Conservation (phyloP, 2,113 vertebrate species). For the Elanus axillaris region DNA sequence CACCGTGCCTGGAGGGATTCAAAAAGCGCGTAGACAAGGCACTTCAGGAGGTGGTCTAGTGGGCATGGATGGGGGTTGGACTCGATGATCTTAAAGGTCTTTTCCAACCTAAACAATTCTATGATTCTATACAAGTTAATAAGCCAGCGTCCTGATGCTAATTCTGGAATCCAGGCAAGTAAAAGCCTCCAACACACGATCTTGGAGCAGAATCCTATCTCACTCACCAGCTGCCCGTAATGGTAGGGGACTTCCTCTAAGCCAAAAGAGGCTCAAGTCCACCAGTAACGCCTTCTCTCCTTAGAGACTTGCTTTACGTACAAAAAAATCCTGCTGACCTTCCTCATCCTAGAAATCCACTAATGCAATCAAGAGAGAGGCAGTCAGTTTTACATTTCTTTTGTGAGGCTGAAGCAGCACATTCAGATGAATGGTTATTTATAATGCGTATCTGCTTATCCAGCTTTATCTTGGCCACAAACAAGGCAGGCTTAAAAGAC, state of each 20-base stretch:
- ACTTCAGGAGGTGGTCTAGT: no score
- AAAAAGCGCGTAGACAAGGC: no score
- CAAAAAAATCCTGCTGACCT: not conserved
- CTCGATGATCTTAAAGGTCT: no score
- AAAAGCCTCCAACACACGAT: not conserved
- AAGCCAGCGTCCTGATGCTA: not conserved
- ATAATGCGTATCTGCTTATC: not conserved
- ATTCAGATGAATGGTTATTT: not conserved
- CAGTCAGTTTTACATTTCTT: not conserved
- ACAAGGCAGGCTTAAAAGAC: not conserved
- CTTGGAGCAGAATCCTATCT: not conserved
- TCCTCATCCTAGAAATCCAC: not conserved
- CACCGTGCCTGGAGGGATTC: no score
- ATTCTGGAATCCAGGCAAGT: not conserved
- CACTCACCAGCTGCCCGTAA: not conserved
- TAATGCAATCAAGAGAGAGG: not conserved
- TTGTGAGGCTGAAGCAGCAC: not conserved
- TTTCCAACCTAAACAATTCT: no score
- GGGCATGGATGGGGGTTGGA: no score
- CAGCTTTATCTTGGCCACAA: not conserved
- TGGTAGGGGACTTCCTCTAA: not conserved
- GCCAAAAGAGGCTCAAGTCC: not conserved
- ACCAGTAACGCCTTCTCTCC: not conserved
- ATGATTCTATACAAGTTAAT: not conserved
- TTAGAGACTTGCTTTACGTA: not conserved